A percentile compares a stretch with the other conserved stretches of the same genome.
These are phyloP conservation scores for Blastomussa wellsi DNA, from an alignment of 92 coral and sea anemone species.

Conservation along the genomic window DNA sequence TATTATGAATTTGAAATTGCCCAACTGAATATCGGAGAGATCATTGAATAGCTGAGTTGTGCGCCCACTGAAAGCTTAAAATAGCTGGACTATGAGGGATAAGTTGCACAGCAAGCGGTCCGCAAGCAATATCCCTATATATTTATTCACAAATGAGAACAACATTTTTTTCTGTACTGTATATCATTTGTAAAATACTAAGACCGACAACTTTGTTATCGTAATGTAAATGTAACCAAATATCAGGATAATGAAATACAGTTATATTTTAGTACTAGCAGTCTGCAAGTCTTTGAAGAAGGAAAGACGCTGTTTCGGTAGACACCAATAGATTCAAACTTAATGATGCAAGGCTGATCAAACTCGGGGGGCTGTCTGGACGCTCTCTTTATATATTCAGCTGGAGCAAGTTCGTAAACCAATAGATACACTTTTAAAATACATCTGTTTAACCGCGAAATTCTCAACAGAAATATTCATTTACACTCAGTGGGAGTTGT, in stretches of 20 bases:
- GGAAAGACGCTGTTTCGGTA: not conserved
- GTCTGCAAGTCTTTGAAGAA: not conserved
- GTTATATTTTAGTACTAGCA: conserved; percentile 37
- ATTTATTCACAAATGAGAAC: conserved; percentile 51
- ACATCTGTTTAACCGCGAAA: too few relatives aligned
- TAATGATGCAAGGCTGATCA: too few relatives aligned
- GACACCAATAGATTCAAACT: not conserved
- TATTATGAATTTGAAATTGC: not conserved
- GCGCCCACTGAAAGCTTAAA: not conserved
- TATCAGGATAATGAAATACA: conserved; percentile 41
- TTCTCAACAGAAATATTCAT: too few relatives aligned
- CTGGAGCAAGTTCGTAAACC: too few relatives aligned
- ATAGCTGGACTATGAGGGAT: conserved; percentile 1
- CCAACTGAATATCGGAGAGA: not conserved
- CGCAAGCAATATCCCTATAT: not conserved
- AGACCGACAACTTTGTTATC: conserved; percentile 24
- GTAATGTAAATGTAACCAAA: conserved; percentile 48
- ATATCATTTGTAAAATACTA: conserved; percentile 43
- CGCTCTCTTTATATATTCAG: too few relatives aligned
- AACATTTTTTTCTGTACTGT: conserved; percentile 21
- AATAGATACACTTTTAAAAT: too few relatives aligned
- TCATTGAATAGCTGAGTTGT: not conserved
- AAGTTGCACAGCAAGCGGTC: not conserved
- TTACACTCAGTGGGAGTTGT: too few relatives aligned
- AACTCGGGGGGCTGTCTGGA: too few relatives aligned